Evolutionary conservation across 2,888 invertebrate species (phyloP), one percentile per base, ranked within the genome.

Genomic region (Pycnomerus fuliginosus): DNA sequence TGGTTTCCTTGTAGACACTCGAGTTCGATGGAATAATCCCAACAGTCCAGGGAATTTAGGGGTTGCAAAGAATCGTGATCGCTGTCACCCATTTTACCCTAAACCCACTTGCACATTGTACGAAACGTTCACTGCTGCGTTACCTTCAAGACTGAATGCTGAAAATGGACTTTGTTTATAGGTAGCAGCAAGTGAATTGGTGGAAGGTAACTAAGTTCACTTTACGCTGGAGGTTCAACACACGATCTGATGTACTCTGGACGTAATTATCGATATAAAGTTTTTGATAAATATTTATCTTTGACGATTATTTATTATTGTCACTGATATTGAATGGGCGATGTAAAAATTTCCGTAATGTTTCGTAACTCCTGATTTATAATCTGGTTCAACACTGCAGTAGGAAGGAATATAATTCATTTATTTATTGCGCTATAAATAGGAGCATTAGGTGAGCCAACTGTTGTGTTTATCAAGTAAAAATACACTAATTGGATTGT

Each of bases 21-120:
- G 72, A 89, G 74, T 69, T 89, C 89, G 60, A 89, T 85, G 31
- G 87, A 85, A 69, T 89, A 90, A 77, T 89, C 89, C 89, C 89
- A 90, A 62, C 83, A 82, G 69, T 89, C 89, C 70, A 89, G 72
- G 35, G 87, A 86, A 65, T 82, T 85, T 29, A 73, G 62, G 43
- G 70, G 58, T 64, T 73, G 61, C 58, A 68, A 55, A 63, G 74
- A 64, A 60, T 69, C 67, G 58, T 67, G 34, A 30, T 58, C 61
- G 16, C 50, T 46, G 4, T 63, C 65, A 56, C 64, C 60, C 70
- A 70, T 70, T n/a, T n/a, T n/a, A n/a, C n/a, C n/a, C n/a, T n/a
- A n/a, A n/a, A n/a, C n/a, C n/a, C n/a, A n/a, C n/a, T n/a, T n/a
- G n/a, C n/a, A n/a, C 15, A 23, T 43, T 12, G 5, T 30, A 7